A percentile compares a stretch with the other conserved stretches of the same genome.
These are phyloP conservation scores for Gallinago undulata DNA, from an alignment of 2,113 vertebrate genomes.

Conservation along the genomic window DNA sequence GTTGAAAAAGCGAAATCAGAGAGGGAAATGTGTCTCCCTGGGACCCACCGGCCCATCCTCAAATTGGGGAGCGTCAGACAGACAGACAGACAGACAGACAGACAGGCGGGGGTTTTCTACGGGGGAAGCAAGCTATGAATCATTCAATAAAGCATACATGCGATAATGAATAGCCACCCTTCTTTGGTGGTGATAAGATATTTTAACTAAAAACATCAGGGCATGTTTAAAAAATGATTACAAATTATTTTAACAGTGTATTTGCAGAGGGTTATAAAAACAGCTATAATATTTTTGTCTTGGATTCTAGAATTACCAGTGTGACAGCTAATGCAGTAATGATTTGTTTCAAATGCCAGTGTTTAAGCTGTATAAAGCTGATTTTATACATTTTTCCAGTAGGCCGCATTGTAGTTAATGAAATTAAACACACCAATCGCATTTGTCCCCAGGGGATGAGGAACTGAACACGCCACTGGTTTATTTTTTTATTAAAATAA, in stretches of 20 bases:
- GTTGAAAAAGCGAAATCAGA: too few relatives aligned
- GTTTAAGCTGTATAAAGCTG: constrained; percentile 86
- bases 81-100: neutral
- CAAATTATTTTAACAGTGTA: constrained; percentile 79
- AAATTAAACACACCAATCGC: constrained; percentile 94
- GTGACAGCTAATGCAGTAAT: constrained; percentile 84
- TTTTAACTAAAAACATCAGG: constrained; percentile 61
- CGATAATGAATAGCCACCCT: constrained; percentile 10
- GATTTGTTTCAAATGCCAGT: constrained; percentile 90
- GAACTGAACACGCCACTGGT: constrained; percentile 89
- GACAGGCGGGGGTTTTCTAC: neutral
- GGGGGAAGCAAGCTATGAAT: neutral
- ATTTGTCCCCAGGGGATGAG: constrained; percentile 83
- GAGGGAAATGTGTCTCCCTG: rapidly evolving
- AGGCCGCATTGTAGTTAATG: constrained; percentile 93
- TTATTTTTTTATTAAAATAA: constrained; percentile 97
- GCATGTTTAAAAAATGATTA: constrained; percentile 75
- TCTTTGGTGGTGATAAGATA: constrained; percentile 63
- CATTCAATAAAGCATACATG: neutral
- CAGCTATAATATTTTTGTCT: constrained; percentile 79
- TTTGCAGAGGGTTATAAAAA: constrained; percentile 81
- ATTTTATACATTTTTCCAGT: constrained; percentile 92
- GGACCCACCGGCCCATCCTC: neutral
- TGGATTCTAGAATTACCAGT: constrained; percentile 81
- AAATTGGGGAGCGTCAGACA: neutral